Percentiles rank a stretch among this genome's conserved stretches.
Conservation (phyloP, 2,888 invertebrate species). For the Oxytorus armatus region DNA sequence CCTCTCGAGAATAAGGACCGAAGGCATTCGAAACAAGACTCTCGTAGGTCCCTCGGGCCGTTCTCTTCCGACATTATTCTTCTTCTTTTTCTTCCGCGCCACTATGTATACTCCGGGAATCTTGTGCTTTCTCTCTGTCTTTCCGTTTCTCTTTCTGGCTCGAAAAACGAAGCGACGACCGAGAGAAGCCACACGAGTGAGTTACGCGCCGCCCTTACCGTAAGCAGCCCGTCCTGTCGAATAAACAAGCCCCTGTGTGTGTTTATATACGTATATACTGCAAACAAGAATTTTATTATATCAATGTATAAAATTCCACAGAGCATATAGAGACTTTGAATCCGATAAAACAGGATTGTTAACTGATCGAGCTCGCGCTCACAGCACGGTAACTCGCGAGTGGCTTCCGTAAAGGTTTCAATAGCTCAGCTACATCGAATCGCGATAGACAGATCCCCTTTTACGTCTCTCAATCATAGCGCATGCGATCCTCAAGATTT, state of each 20-base stretch:
- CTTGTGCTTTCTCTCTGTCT: slow-evolving; percentile 24
- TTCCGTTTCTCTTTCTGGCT: slow-evolving; percentile 40
- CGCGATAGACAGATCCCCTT: slow-evolving; percentile 27
- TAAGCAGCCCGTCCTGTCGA: slow-evolving; percentile 61
- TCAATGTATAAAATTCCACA: slow-evolving; percentile 55
- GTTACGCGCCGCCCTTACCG: slow-evolving; percentile 59
- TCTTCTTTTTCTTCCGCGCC: slow-evolving; percentile 25
- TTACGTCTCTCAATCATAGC: slow-evolving; percentile 22
- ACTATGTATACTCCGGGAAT: slow-evolving; percentile 52
- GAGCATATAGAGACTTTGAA: slow-evolving; percentile 58
- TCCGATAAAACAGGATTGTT: slow-evolving; percentile 68
- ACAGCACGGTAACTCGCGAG: slow-evolving; percentile 38
- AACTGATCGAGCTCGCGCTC: slow-evolving; percentile 61
- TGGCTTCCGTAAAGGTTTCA: slow-evolving; percentile 52
- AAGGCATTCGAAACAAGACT: slow-evolving; percentile 61
- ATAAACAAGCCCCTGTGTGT: slow-evolving; percentile 65
- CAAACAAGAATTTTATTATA: slow-evolving; percentile 53
- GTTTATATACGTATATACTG: no score
- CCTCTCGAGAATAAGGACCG: slow-evolving; percentile 56
- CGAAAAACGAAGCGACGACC: slow-evolving; percentile 52
- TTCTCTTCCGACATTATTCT: slow-evolving; percentile 63
- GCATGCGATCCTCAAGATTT: slow-evolving; percentile 17
- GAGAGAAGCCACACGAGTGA: slow-evolving; percentile 53
- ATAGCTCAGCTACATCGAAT: slow-evolving; percentile 17
- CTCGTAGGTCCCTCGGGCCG: slow-evolving; percentile 54